A percentile compares a stretch with the other conserved stretches of the same genome.
These are phyloP conservation scores for Galemys pyrenaicus DNA, from an alignment of 2,113 vertebrate species.

Conservation along the genomic window DNA sequence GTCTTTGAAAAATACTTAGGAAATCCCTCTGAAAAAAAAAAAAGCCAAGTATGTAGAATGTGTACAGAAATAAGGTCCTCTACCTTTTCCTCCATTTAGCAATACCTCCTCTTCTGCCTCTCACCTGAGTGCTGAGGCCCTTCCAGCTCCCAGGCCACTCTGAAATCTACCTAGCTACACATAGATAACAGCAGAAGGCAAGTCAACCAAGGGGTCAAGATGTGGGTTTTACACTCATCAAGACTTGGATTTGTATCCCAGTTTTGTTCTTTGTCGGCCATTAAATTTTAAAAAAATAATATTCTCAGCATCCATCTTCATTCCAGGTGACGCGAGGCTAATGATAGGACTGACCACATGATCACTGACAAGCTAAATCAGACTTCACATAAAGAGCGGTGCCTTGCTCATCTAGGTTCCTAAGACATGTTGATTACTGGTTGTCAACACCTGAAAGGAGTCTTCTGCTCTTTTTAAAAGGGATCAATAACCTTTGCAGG, in stretches of 20 bases:
- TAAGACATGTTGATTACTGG: neutral
- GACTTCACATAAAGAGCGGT: too few relatives aligned
- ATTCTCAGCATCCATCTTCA: neutral
- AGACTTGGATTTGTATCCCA: neutral
- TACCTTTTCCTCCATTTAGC: neutral
- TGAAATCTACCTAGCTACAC: neutral
- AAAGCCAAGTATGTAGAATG: neutral
- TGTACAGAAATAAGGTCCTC: neutral
- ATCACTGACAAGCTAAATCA: neutral
- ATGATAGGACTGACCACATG: neutral
- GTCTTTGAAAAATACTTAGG: neutral
- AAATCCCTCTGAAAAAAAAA: neutral
- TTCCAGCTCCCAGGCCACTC: neutral
- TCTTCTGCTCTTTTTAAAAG: neutral
- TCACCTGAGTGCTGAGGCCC: neutral
- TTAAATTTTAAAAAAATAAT: neutral
- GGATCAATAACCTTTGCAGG: neutral
- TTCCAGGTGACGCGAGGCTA: neutral
- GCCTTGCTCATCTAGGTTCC: neutral
- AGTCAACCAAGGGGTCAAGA: fast-evolving
- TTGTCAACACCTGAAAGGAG: neutral
- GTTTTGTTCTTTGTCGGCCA: neutral
- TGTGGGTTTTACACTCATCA: neutral
- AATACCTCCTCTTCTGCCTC: neutral
- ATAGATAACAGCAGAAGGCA: neutral